phyloP scores from a whole-genome alignment of 2,797 vertebrate species.

The Mionectes olivaceus region DNA sequence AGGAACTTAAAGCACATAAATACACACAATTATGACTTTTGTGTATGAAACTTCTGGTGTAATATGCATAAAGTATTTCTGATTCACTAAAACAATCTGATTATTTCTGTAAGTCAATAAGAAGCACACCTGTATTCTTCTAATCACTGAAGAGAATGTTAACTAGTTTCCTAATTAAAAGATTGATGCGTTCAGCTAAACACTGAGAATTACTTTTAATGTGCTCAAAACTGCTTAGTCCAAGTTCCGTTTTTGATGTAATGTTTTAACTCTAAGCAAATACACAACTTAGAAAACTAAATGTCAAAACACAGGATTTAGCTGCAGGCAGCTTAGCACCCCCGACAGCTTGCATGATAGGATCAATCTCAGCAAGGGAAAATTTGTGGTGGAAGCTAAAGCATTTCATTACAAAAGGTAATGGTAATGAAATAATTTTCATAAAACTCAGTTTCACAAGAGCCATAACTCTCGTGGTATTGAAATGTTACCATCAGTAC shows the following conservation, averaged over 20 bases:
- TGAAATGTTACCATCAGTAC: not conserved
- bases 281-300: not conserved
- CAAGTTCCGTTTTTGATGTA: not conserved
- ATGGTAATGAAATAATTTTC: not conserved
- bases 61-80: not conserved
- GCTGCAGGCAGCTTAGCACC: not conserved
- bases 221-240: not conserved
- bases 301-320: not conserved
- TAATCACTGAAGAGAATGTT: not conserved
- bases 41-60: not conserved
- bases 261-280: not conserved
- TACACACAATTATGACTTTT: not conserved
- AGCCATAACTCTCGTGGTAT: not conserved
- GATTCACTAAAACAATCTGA: not conserved
- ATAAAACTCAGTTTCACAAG: not conserved
- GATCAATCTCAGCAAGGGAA: not conserved
- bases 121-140: not conserved
- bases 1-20: not conserved
- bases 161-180: not conserved
- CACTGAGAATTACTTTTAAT: not conserved
- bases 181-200: not conserved
- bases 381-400: not conserved
- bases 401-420: not conserved
- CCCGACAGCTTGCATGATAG: rapidly evolving
- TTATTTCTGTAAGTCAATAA: not conserved